phyloP scores from a whole-genome alignment of 2,113 vertebrate species.

The Neolamprologus variostigma region DNA sequence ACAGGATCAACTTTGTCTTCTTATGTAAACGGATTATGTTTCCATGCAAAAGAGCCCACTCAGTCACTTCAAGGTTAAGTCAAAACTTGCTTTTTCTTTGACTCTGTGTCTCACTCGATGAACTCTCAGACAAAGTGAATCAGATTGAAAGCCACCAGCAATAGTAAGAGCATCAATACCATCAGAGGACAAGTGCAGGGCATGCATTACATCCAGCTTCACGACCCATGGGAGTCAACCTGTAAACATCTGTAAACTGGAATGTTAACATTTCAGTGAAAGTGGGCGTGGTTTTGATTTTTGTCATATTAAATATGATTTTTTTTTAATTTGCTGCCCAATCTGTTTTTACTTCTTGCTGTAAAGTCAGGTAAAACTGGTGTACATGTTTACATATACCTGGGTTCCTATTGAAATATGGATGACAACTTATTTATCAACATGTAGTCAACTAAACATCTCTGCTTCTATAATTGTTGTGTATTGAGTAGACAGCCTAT shows the following conservation, averaged over 20 bases:
- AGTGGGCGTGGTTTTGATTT: not conserved
- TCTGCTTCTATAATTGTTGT: not conserved
- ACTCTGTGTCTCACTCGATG: constrained; percentile 76
- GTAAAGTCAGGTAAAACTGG: not conserved
- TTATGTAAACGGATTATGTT: not conserved
- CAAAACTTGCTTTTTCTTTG: constrained; percentile 63
- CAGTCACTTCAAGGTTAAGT: not conserved
- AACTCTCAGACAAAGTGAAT: constrained; percentile 77
- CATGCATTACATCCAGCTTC: not conserved
- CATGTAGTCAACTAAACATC: not conserved
- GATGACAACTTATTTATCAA: not conserved
- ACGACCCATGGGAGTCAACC: not conserved
- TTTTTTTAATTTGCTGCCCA: accelerated
- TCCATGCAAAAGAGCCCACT: not conserved
- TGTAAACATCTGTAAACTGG: not conserved
- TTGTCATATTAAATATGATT: not conserved
- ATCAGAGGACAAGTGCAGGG: not conserved
- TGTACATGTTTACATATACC: not conserved
- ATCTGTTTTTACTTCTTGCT: not conserved
- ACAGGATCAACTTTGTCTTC: not conserved
- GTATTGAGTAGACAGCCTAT: not conserved
- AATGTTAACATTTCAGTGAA: not conserved
- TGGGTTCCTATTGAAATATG: not conserved
- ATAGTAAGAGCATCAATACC: constrained; percentile 32
- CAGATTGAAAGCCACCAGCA: constrained; percentile 66